Conservation (phyloP, 2,888 invertebrate genomes). For the Microplitis deprimator region DNA sequence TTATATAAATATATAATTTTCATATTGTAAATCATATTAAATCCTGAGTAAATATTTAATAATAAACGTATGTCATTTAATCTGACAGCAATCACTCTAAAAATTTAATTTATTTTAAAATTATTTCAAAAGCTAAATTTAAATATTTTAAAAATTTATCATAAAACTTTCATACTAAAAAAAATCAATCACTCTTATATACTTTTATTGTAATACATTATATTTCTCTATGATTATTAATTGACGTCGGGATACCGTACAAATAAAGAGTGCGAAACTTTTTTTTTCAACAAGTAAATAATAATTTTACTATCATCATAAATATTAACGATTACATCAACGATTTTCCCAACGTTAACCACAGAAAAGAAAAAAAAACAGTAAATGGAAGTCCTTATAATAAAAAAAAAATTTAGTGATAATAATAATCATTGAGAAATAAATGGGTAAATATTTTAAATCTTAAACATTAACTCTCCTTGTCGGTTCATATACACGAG, state of each 20-base stretch:
- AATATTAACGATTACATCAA: background rate
- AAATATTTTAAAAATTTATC: background rate
- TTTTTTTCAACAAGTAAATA: conserved; percentile 3
- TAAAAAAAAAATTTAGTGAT: background rate
- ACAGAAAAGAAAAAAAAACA: background rate
- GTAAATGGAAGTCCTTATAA: conserved; percentile 24
- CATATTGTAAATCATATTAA: conserved; percentile 63
- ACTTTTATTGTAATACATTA: background rate
- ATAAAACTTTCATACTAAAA: background rate
- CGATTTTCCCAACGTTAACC: background rate
- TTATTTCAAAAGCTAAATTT: background rate
- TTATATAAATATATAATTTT: conserved; percentile 49
- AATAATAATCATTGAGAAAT: conserved; percentile 15
- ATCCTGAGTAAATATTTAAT: conserved; percentile 72
- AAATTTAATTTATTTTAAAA: background rate
- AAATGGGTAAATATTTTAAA: conserved; percentile 1
- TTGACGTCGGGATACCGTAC: background rate
- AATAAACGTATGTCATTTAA: conserved; percentile 66
- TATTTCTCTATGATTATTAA: conserved; percentile 13
- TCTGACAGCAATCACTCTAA: conserved; percentile 57
- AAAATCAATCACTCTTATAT: background rate
- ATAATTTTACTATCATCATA: conserved; percentile 1
- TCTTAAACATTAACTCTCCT: background rate
- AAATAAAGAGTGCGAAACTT: background rate
- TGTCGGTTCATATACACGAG: background rate